These are phyloP conservation scores for Drosophila bocki DNA, from an alignment of 1,140 invertebrate genomes.

Conservation along the genomic window DNA sequence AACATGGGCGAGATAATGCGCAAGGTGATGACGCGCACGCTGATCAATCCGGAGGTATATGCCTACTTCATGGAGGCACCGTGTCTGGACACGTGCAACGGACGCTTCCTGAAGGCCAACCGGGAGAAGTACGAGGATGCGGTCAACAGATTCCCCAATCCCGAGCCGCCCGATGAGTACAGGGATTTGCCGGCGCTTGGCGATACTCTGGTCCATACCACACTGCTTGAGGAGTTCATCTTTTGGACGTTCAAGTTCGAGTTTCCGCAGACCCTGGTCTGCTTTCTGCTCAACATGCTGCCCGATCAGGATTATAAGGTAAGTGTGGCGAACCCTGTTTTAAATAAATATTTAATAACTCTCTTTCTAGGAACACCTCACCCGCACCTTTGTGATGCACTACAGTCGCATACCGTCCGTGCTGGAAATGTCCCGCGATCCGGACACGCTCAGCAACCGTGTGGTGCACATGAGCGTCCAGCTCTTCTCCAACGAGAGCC, in stretches of 20 bases:
- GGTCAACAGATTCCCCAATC: conserved; percentile 91
- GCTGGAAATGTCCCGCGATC: conserved; percentile 93
- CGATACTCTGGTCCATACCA: conserved; percentile 92
- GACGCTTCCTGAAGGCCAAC: conserved; percentile 90
- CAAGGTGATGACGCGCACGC: conserved; percentile 94
- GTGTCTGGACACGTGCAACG: conserved; percentile 88
- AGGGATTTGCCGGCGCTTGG: conserved; percentile 92
- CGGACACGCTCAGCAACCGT: conserved; percentile 96
- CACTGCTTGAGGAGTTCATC: conserved; percentile 97
- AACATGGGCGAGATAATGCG: conserved; percentile 98
- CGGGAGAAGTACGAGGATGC: conserved; percentile 92
- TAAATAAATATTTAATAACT: background rate
- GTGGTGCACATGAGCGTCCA: conserved; percentile 99
- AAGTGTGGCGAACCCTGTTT: background rate
- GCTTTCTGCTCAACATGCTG: conserved; percentile 97
- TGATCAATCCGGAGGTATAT: conserved; percentile 94
- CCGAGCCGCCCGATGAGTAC: conserved; percentile 92
- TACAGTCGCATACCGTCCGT: conserved; percentile 97
- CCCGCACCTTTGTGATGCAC: conserved; percentile 97
- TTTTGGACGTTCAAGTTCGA: conserved; percentile 99
- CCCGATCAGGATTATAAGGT: conserved; percentile 98
- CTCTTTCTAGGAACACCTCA: conserved; percentile 91
- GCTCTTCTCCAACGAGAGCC: conserved; percentile 96
- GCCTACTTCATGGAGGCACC: conserved; percentile 87
- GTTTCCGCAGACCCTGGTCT: conserved; percentile 98